These are phyloP conservation scores for Rhimphoctona megacephalus DNA, from an alignment of 2,888 invertebrate species.

Conservation along the genomic window DNA sequence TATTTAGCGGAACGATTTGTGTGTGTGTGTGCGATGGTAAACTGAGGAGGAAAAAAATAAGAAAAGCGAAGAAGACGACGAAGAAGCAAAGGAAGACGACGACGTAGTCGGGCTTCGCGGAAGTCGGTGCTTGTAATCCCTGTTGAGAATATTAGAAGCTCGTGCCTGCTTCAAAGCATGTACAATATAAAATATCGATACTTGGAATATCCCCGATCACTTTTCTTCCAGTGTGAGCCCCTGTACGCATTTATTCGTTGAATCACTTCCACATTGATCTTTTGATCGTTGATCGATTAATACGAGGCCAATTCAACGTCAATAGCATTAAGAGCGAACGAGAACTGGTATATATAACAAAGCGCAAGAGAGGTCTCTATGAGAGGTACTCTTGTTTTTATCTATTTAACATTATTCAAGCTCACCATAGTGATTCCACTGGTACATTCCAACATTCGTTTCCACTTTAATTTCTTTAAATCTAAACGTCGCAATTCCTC, in stretches of 20 bases:
- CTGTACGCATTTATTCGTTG: slow-evolving; percentile 11
- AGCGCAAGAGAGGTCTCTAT: background rate
- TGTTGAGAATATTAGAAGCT: slow-evolving; percentile 49
- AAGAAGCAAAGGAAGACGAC: slow-evolving; percentile 32
- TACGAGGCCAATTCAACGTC: slow-evolving; percentile 36
- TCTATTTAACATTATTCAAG: slow-evolving; percentile 18
- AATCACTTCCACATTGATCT: slow-evolving; percentile 50
- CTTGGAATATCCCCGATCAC: slow-evolving; percentile 32
- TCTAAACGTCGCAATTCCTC: slow-evolving; percentile 10
- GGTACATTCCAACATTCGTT: slow-evolving; percentile 2
- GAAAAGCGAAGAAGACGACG: slow-evolving; percentile 37
- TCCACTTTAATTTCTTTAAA: background rate
- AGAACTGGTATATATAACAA: background rate
- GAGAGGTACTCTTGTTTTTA: slow-evolving; percentile 15
- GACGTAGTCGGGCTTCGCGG: slow-evolving; percentile 62
- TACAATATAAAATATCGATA: slow-evolving; percentile 38
- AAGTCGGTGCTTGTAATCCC: slow-evolving; percentile 53
- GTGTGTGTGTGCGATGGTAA: slow-evolving; percentile 43
- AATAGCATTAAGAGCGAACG: slow-evolving; percentile 15
- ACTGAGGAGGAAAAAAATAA: slow-evolving; percentile 13
- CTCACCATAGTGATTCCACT: background rate
- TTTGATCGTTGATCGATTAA: slow-evolving; percentile 49
- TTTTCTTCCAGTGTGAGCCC: slow-evolving; percentile 30
- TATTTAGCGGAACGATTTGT: slow-evolving; percentile 28
- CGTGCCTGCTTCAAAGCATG: slow-evolving; percentile 18